These are phyloP conservation scores for Okamejei kenojei DNA, from an alignment of 2,797 vertebrate species.

Conservation along the genomic window DNA sequence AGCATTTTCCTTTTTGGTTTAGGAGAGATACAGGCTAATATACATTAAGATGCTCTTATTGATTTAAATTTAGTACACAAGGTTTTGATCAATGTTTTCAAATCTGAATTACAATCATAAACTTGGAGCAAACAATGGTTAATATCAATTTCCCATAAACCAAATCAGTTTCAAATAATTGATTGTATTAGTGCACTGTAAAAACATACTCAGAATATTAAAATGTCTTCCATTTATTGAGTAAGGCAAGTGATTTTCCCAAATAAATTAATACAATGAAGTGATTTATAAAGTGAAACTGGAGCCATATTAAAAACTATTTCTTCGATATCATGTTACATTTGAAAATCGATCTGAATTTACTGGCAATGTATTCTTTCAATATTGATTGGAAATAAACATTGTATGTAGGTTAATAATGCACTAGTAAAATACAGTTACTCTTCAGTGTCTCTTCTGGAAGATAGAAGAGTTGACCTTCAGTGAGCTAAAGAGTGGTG, in stretches of 20 bases:
- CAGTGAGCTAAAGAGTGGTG: background rate
- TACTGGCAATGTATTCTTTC: background rate
- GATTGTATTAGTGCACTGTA: background rate
- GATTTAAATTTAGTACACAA: background rate
- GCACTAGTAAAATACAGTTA: no score
- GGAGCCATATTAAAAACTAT: background rate
- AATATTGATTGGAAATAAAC: background rate
- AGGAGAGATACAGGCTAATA: background rate
- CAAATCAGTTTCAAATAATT: background rate
- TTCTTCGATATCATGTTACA: background rate
- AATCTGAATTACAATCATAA: background rate
- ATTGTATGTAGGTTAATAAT: background rate
- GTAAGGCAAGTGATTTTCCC: background rate
- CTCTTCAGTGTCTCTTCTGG: background rate
- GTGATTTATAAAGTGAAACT: background rate
- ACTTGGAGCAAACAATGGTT: background rate
- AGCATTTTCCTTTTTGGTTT: background rate
- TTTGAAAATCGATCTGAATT: background rate
- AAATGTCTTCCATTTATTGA: background rate
- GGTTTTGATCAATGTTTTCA: background rate
- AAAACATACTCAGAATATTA: background rate
- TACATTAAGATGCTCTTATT: background rate
- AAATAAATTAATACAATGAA: background rate
- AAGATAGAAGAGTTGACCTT: background rate
- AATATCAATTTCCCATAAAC: background rate